Conservation (phyloP, 1,140 invertebrate genomes). For the Lanistes nyassanus region DNA sequence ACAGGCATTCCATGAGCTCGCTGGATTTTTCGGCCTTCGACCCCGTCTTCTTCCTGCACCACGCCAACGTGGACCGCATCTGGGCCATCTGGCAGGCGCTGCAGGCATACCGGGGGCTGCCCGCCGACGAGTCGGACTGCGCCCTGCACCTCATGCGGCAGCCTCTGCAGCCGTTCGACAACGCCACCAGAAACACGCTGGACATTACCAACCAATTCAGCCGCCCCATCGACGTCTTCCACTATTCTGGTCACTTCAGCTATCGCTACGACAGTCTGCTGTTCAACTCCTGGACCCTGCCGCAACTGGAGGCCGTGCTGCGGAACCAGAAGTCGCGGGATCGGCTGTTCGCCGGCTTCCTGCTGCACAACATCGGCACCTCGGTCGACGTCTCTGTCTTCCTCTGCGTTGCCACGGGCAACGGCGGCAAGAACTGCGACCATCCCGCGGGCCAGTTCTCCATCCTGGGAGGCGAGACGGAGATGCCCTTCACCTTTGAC, state of each 20-base stretch:
- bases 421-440: conserved; percentile 17
- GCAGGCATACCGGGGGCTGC: conserved; percentile 24
- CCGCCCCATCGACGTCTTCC: conserved; percentile 31
- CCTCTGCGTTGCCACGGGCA: conserved; percentile 27
- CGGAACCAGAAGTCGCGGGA: conserved; percentile 19
- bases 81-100: conserved; percentile 40
- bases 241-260: conserved; percentile 29
- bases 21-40: conserved; percentile 39
- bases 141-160: conserved; percentile 25
- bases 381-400: conserved; percentile 30
- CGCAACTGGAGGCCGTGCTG: conserved; percentile 30
- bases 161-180: conserved; percentile 35
- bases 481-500: conserved; percentile 37
- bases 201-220: conserved; percentile 23
- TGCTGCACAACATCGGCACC: conserved; percentile 29
- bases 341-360: conserved; percentile 35
- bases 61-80: conserved; percentile 31
- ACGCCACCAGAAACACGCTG: conserved; percentile 21
- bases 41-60: conserved; percentile 37
- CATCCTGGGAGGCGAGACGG: conserved; percentile 33
- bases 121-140: conserved; percentile 25
- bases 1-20: conserved; percentile 30
- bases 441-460: conserved; percentile 33
- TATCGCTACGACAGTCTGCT: conserved; percentile 38
- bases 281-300: conserved; percentile 31